Base-by-base conservation (phyloP, 2,888 invertebrate species). In the Agelastica alni region DNA sequence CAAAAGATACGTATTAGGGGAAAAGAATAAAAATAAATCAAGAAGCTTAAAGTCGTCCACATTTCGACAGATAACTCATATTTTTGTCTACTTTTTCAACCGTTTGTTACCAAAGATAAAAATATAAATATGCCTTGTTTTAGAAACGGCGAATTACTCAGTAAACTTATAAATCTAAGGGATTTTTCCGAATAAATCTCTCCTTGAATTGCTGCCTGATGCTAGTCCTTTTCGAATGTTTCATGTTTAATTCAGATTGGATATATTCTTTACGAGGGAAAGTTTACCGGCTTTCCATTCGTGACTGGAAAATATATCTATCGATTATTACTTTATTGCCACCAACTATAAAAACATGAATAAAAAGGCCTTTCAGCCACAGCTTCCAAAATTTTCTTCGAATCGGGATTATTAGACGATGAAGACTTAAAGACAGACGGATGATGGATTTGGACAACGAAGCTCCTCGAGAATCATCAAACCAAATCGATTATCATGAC, bases 231-330 rank as follows among this genome's bases (percentile, higher is more conserved):
- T 60, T 63, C 63, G 63, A 69, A 70, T 67, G 69, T 71, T 73
- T 74, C 71, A 74, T 74, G 73, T 74, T 73, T 73, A 74, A 75
- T 74, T 74, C 73, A 75, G 68, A 67, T 65, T 65, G 68, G 63
- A 69, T 70, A 68, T 66, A 66, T 68, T 69, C 69, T 69, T 68
- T 69, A 68, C 64, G 65, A 65, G 63, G 43, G 62, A 64, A 67
- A 65, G 61, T 63, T 53, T 61, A 62, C 62, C 58, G 58, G 51
- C 51, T 57, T 51, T 54, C 54, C 26, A 53, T 57, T 52, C 69
- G 68, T 68, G 69, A 67, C 65, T 65, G 37, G 69, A 67, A 68
- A 68, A 65, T 64, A 56, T 64, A 69, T 67, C 53, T 59, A 65
- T 68, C 66, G 67, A 69, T 69, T 69, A 70, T 70, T 69, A 63